Percentiles rank a stretch among this genome's conserved stretches.
Conservation (phyloP, 2,113 vertebrate genomes). For the Chlorocebus sabaeus region DNA sequence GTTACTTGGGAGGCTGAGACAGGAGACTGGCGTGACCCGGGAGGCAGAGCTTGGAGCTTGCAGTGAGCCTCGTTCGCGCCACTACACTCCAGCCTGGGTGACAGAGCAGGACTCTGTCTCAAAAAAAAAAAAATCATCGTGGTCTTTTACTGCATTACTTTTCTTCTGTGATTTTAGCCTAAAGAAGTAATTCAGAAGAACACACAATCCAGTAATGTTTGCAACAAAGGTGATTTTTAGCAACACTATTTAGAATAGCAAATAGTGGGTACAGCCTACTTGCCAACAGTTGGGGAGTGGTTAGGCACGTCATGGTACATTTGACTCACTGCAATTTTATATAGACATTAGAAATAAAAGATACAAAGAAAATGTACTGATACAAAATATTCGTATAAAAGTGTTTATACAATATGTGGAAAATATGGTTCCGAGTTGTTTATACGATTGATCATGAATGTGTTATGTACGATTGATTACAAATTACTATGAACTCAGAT, state of each 20-base stretch:
- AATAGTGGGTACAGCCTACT: background rate
- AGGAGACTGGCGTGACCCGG: too few species aligned
- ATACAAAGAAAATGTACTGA: background rate
- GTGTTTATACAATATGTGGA: slow-evolving; percentile 2
- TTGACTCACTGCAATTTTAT: background rate
- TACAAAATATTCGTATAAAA: background rate
- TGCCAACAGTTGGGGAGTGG: background rate
- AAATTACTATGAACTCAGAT: background rate
- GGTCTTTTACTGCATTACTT: background rate
- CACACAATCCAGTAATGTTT: background rate
- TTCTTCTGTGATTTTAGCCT: slow-evolving; percentile 17
- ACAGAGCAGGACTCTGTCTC: too few species aligned
- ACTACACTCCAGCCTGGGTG: too few species aligned
- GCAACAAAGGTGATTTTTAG: background rate
- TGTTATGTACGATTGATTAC: background rate
- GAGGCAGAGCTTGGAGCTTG: too few species aligned
- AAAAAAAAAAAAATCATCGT: too few species aligned
- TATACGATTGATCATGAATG: background rate
- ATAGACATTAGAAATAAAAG: slow-evolving; percentile 3
- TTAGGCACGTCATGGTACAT: background rate
- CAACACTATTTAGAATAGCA: background rate
- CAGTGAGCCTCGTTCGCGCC: too few species aligned
- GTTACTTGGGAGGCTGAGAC: too few species aligned
- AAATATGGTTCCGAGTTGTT: background rate
- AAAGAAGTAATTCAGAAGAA: slow-evolving; percentile 43